Evolutionary conservation across 2,888 invertebrate species (phyloP), one percentile per base, ranked within the genome.

Genomic region (Sminthurinus aureus): DNA sequence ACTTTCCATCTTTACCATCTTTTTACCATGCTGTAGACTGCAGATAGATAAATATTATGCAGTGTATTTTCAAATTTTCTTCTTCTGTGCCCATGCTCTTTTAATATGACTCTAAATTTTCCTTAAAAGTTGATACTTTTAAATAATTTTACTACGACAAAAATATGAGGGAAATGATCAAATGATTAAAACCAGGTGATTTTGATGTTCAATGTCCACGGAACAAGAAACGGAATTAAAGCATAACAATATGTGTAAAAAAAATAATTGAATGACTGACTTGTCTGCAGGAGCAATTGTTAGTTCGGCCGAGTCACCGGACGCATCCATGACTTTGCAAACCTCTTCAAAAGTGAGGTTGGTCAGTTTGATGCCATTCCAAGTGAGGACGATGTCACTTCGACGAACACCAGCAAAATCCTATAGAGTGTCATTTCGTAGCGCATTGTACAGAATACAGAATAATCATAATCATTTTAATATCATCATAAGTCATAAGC

Each of bases 301-400:
- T 85, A 98, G 91, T 89, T 98, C 97, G 0, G 96, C 96, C 85
- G 94, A 93, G 90, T 97, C 97, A 0, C 96, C 95, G 64, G 95
- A 94, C 84, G 95, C 93, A 90, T 96, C 96, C 92, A 97, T 94
- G 88, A 97, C 96, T 84, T 95, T 94, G 90, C 95, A 95, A 67
- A 97, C 96, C 90, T 98, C 97, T 90, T 98, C 98, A 90, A 97
- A 98, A 88, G 96, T 97, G 88, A 96, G 94, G 91, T 97, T 97
- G 78, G 95, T 95, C 85, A 98, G 92, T 0, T 96, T 94, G 85
- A 96, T 94, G 0, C 97, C 96, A 86, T 95, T 94, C 97, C 98
- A 98, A 90, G 97, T 96, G 85, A 98, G 91, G 82, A 98, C 96
- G 86, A 96, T 96, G 91, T 96, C 96, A 89, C 97, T 97, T 90